A percentile compares a stretch with the other conserved stretches of the same genome.
phyloP scores from a whole-genome alignment of 2,797 vertebrate species.

The Xiphophorus birchmanni region DNA sequence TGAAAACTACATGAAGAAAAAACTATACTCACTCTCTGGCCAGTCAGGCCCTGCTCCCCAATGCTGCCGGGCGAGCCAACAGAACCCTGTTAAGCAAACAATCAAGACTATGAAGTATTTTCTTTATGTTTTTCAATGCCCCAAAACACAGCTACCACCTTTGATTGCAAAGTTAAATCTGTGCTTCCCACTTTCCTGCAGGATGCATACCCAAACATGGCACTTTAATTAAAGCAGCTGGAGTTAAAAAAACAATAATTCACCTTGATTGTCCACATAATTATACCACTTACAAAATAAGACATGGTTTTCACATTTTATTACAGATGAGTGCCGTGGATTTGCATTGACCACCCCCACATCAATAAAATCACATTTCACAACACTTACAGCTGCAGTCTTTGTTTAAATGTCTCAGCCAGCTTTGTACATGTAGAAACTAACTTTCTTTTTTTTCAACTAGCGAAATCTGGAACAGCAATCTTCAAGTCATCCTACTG shows the following conservation, averaged over 20 bases:
- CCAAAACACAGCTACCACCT: background rate
- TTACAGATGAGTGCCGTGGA: background rate
- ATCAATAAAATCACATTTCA: background rate
- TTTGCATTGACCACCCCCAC: background rate
- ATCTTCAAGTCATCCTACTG: background rate
- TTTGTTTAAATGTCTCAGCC: background rate
- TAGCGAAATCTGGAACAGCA: background rate
- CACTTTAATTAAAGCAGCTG: background rate
- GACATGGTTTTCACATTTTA: background rate
- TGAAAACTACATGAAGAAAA: constrained; percentile 3
- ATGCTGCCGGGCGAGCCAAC: constrained; percentile 65
- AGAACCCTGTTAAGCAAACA: constrained; percentile 66
- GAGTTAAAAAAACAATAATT: background rate
- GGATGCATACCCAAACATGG: background rate
- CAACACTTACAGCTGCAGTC: background rate
- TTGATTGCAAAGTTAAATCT: background rate
- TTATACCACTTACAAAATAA: background rate
- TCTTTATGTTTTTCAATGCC: background rate
- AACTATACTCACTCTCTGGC: constrained; percentile 72
- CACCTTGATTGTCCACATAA: background rate
- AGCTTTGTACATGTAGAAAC: background rate
- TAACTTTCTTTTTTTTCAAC: background rate
- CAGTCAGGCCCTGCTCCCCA: constrained; percentile 78
- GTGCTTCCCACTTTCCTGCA: background rate
- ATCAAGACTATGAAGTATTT: background rate